Evolutionary conservation across 2,113 vertebrate genomes (phyloP).

Genomic region (Scomber scombrus): DNA sequence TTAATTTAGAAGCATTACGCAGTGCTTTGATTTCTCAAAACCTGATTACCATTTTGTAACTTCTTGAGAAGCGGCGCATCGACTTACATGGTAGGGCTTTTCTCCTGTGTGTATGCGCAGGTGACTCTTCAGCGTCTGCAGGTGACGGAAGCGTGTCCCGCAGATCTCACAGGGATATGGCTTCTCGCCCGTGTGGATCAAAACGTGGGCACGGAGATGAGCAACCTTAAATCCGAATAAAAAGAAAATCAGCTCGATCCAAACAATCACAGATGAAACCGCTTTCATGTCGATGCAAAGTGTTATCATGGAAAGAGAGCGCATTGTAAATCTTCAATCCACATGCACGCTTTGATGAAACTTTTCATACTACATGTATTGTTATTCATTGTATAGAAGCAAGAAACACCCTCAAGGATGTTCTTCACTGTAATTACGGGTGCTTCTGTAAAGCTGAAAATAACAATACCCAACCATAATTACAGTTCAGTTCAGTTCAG

Average conservation of each 20-base stretch:
- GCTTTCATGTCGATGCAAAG: neutral
- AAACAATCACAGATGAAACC: neutral
- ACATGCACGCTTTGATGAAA: neutral
- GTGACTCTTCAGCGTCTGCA: slow-evolving; percentile 98
- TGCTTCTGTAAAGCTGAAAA: neutral
- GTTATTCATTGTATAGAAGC: neutral
- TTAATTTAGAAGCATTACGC: neutral
- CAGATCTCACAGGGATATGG: slow-evolving; percentile 99
- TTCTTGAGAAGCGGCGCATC: neutral
- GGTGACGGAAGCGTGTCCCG: slow-evolving; percentile 95
- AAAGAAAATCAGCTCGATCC: neutral
- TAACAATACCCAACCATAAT: slow-evolving; percentile 12
- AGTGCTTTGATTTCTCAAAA: neutral
- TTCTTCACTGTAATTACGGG: neutral
- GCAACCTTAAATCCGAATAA: slow-evolving; percentile 87
- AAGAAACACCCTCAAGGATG: neutral
- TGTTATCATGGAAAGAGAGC: neutral
- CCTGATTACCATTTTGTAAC: neutral
- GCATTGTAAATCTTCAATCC: neutral
- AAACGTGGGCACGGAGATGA: slow-evolving; percentile 95
- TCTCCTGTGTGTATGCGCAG: slow-evolving; percentile 98
- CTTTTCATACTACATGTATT: neutral
- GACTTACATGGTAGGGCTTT: slow-evolving; percentile 97
- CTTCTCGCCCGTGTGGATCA: slow-evolving; percentile 99
- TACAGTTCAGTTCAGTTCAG: neutral